Evolutionary conservation across 2,797 vertebrate genomes (phyloP), one percentile per base, ranked within the genome.

Genomic region (Characodon lateralis): DNA sequence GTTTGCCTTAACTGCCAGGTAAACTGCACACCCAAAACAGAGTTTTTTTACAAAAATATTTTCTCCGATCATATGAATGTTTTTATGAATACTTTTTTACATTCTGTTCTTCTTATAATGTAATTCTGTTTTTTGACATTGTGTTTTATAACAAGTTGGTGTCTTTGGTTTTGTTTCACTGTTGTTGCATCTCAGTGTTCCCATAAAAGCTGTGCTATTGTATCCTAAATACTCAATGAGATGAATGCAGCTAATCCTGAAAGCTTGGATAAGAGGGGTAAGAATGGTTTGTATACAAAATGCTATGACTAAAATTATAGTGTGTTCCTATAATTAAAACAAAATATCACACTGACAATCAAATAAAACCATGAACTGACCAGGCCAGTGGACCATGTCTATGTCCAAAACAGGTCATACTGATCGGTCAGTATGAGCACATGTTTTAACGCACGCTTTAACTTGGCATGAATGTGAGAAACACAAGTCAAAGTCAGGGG

Each of bases 401-500:
- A 35, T n/a, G 10, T 24, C 22, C 65, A 68, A 10, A 68, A 43
- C 41, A 43, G 10, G 39, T 43, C 39, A 41, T 5, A n/a, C 35
- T 68, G 39, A 24, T n/a, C 0, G 1, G 35, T 58, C 24, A 43
- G 55, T 14, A 48, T 74, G 26, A 18, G 3, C 0, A 7, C 18
- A 31, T 7, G 26, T 35, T 51, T 71, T 35, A 73, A 31, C 73
- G 73, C 10, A 56, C 1, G 31, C 70, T 51, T 46, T 24, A 24
- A 6, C 26, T 74, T 69, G 59, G 71, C 73, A 35, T 87, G 9
- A 12, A 59, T 59, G n/a, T 26, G 58, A 81, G 74, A 86, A 87
- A 81, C 74, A 66, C 65, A 35, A 78, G 74, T 78, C 43, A 78
- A 83, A 74, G 71, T 78, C 50, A 87, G 81, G 87, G 88, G 85